Percentiles rank a stretch among this genome's conserved stretches.
Evolutionary conservation across 1,140 invertebrate genomes (phyloP).

Genomic region (Brachionus koreanus): DNA sequence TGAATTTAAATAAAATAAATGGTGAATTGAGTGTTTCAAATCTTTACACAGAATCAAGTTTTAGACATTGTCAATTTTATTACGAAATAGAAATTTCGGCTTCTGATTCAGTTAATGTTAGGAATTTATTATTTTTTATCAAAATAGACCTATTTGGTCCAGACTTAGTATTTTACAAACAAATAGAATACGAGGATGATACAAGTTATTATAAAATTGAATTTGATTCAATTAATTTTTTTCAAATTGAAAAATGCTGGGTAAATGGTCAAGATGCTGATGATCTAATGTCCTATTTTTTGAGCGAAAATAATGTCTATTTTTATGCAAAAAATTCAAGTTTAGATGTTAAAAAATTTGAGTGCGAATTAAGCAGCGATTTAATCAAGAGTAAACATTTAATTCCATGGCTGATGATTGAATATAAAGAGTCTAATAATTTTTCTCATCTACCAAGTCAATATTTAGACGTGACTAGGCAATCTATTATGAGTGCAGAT

Average conservation of each 20-base stretch:
- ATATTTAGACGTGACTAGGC: background rate
- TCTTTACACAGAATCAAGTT: background rate
- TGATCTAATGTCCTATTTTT: background rate
- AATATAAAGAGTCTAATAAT: background rate
- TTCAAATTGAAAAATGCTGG: slow-evolving; percentile 20
- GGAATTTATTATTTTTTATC: background rate
- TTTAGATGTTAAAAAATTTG: background rate
- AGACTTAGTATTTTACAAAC: background rate
- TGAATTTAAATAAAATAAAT: background rate
- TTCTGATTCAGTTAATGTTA: background rate
- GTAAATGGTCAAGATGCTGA: background rate
- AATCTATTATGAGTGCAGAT: background rate
- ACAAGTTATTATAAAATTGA: background rate
- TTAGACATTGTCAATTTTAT: background rate
- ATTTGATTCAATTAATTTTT: background rate
- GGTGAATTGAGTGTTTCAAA: slow-evolving; percentile 11
- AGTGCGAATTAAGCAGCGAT: background rate
- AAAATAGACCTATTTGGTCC: slow-evolving; percentile 17
- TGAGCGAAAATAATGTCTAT: background rate
- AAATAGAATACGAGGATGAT: background rate
- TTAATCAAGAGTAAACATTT: background rate
- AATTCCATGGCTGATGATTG: background rate
- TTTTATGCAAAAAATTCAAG: background rate
- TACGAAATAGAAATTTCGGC: background rate
- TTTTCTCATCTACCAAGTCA: background rate